Base-by-base conservation (phyloP, 2,888 invertebrate species). In the Drosophila subsilvestris region DNA sequence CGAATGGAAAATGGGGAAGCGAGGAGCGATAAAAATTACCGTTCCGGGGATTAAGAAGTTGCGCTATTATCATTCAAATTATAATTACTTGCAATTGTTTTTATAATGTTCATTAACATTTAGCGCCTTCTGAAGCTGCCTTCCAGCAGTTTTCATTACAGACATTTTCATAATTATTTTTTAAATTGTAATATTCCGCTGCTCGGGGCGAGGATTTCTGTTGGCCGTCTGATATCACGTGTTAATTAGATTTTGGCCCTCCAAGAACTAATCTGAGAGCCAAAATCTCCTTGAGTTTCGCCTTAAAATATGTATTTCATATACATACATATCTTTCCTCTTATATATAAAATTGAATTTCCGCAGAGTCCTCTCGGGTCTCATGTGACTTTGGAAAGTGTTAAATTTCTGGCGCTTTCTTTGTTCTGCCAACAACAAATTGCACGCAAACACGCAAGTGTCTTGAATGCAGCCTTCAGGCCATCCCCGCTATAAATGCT, bases 31-130 rank as follows among this genome's bases (percentile, higher is more conserved):
- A 88, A 88, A 86, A 88, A 83, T 83, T 83, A 88, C 83, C 88
- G 83, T 80, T 71, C 84, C 86, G 88, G 86, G 88, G 77, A 83
- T 88, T 83, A 83, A 85, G 89, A 85, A 85, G 89, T 88, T 85
- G 79, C 75, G 85, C 89, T 88, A 89, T 89, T 85, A 85, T 87
- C 85, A 89, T 89, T 87, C 85, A 88, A 85, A 85, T 89, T 87
- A 89, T 85, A 88, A 85, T 85, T 85, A 85, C 89, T 89, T 76
- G 85, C 87, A 88, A 88, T 85, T 85, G 89, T 85, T 88, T 84
- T 84, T 83, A 75, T 88, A 83, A 83, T 83, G 83, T 88, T 83
- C 88, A 83, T 83, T 83, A 83, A 86, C 83, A 88, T 83, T 83
- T 83, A 83, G 78, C 88, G 88, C 84, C 83, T 83, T 83, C 84